Base-by-base conservation (phyloP, 2,888 invertebrate genomes). In the Andrena chrysosceles region DNA sequence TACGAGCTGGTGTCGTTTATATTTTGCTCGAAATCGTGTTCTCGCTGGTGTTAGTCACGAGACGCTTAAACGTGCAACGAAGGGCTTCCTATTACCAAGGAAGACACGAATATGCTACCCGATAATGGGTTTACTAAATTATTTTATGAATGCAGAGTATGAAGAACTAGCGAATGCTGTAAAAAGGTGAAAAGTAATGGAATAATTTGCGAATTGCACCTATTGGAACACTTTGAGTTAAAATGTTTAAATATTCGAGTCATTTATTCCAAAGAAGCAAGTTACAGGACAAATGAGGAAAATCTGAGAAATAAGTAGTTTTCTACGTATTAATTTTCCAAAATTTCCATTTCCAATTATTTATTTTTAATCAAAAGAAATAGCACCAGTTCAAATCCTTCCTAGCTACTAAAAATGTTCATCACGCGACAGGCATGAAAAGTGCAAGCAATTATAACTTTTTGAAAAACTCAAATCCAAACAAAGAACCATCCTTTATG, bases 1-100 rank as follows among this genome's bases (percentile, higher is more conserved):
- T 64, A 60, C 48, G 56, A 31, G 31, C 52, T 33, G 59, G 59
- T 73, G 59, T 20, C 56, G 48, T 70, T 82, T 75, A 29, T 56
- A 42, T 16, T 42, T 42, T 16, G 48, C 62, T 74, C 33, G 68
- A 73, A 77, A 73, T 77, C 13, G 48, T 31, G 54, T 73, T 60
- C 52, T n/a, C 35, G 26, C 20, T 8, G 35, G 13, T 6, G 26
- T 4, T 33, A 2, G 62, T 79, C 82, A 75, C 62, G 74, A 79
- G 49, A 77, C n/a, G 26, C 23, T 48, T 42, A 63, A 69, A 64
- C 64, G 56, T 26, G 5, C 26, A 29, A 67, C 31, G 69, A 69
- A 83, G 72, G 72, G 81, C 72, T 73, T 73, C 81, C 60, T 68
- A 60, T 77, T 77, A 70, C 59, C 31, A 26, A 23, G 33, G 33